phyloP scores from a whole-genome alignment of 2,113 vertebrate genomes.

The Vidua macroura region DNA sequence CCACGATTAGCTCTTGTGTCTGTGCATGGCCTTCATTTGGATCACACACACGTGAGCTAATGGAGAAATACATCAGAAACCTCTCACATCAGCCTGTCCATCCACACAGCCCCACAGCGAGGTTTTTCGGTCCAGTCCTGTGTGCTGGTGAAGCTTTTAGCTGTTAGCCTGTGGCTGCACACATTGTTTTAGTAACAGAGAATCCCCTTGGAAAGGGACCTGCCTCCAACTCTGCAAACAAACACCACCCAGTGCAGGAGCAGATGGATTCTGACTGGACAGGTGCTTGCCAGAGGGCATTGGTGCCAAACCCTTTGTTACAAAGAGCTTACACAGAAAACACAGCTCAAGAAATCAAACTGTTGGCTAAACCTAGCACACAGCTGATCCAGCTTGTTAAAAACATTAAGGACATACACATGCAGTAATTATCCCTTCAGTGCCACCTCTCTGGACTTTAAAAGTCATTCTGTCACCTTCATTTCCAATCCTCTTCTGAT shows the following conservation, averaged over 20 bases:
- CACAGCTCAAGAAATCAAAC: not conserved
- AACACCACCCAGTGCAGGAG: not conserved
- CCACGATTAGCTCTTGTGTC: not conserved
- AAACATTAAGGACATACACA: not conserved
- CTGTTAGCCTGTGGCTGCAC: not conserved
- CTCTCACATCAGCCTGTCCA: not conserved
- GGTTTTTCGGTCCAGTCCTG: not conserved
- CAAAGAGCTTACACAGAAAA: not conserved
- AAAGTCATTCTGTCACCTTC: not conserved
- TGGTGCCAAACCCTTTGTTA: not conserved
- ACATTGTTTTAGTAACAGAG: not conserved
- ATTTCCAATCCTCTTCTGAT: not conserved
- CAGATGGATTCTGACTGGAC: not conserved
- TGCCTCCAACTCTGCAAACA: not conserved
- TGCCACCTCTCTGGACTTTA: not conserved
- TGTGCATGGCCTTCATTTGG: not conserved
- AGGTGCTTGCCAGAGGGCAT: not conserved
- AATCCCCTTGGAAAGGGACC: not conserved
- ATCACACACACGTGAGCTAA: rapidly evolving
- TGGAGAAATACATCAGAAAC: not conserved
- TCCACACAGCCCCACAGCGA: rapidly evolving
- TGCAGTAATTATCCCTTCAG: not conserved
- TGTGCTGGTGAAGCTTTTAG: not conserved
- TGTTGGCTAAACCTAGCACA: not conserved
- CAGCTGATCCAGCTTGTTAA: not conserved